phyloP scores from a whole-genome alignment of 1,140 invertebrate species.

The Stenopsyche tienmushanensis region DNA sequence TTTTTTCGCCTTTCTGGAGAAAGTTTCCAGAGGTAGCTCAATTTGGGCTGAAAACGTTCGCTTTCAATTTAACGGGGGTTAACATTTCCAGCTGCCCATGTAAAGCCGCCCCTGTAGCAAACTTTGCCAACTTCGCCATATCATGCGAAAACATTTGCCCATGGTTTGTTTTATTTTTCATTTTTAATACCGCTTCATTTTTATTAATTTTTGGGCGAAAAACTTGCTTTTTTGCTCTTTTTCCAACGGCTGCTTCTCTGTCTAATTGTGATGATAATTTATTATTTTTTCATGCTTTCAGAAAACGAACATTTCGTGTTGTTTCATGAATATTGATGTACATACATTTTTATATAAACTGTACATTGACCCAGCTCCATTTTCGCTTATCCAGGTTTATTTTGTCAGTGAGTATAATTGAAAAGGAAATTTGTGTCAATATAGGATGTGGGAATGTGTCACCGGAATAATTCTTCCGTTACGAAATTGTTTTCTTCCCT shows the following conservation, averaged over 20 bases:
- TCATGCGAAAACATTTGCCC: neutral
- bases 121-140: neutral
- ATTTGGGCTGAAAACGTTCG: neutral
- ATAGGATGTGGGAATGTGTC: conserved; percentile 20
- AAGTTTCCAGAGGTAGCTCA: neutral
- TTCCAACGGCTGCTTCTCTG: too few relatives aligned
- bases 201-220: too few relatives aligned
- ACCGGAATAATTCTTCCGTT: conserved; percentile 14
- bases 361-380: too few relatives aligned
- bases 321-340: too few relatives aligned
- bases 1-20: neutral
- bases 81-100: too few relatives aligned
- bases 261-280: too few relatives aligned
- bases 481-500: conserved; percentile 19
- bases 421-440: conserved; percentile 18
- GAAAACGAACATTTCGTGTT: too few relatives aligned
- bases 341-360: too few relatives aligned
- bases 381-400: conserved; percentile 1
- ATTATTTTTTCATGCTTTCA: too few relatives aligned
- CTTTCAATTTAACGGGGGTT: neutral
- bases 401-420: neutral
- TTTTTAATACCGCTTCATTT: too few relatives aligned
- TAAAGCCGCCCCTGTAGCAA: neutral
- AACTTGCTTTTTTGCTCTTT: too few relatives aligned
- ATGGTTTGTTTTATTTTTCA: too few relatives aligned